Base-by-base conservation (phyloP, 2,113 vertebrate genomes). In the Panthera uncia region DNA sequence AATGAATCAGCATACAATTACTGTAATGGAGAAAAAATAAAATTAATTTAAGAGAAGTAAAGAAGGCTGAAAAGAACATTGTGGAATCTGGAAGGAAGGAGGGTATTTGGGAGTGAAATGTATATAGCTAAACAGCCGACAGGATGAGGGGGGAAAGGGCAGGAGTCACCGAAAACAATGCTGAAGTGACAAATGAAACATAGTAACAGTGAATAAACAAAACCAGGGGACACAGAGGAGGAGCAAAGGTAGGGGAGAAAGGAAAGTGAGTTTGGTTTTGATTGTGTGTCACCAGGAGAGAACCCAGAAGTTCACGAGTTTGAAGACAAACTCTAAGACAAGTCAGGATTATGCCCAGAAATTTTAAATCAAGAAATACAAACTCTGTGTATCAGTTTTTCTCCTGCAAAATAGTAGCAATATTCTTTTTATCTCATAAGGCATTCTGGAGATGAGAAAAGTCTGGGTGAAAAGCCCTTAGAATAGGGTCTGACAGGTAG, bases 161-260 rank as follows among this genome's bases (percentile, higher is more conserved):
- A 27, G 5, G 52, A 71, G 74, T 73, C 74, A 57, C 65, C 27
- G 21, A 73, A 73, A 93, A 55, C 1, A 25, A 38, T 6, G 23
- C 14, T 23, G 29, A 31, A 71, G 36, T 55, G 25, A 68, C 1
- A 23, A 10, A 7, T 27, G 50, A 65, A 48, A 91, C 14, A 4
- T 8, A 57, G 0, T 4, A 0, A 0, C 12, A 65, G 18, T 31
- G 41, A 29, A 52, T 21, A 2, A n/a, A n/a, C 23, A 33, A 73
- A 33, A 38, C 19, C 80, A 57, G 29, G 25, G 48, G 31, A 4
- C 7, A 71, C 23, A 8, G 15, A 29, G 33, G 21, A 33, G 8
- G 14, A 89, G 14, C 3, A 25, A 4, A 36, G 48, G 25, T 0
- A 16, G 10, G 6, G 50, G 1, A 78, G 63, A 23, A 21, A 21